Evolutionary conservation across 2,888 invertebrate genomes (phyloP), one percentile per base, ranked within the genome.

Genomic region (Leptarthrus brevirostris): DNA sequence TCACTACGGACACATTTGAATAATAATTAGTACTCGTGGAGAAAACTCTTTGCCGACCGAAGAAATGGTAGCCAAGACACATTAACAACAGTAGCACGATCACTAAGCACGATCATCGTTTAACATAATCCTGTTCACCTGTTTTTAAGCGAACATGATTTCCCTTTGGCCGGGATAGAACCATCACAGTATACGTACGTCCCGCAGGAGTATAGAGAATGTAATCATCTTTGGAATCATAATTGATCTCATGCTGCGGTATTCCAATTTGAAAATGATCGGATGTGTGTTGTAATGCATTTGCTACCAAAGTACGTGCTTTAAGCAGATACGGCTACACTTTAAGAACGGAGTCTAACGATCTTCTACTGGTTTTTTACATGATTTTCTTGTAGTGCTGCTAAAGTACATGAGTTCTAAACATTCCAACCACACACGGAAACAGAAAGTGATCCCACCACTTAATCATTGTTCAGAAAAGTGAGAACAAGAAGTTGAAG

Each of bases 211-310:
- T 30, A 69, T 69, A 18, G 24, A 20, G 64, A 64, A 52, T 52
- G 69, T 36, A 69, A 69, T 69, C 49, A 69, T 69, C 69, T 26
- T 20, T n/a, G 52, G 69, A 69, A 69, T 69, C 69, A 69, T 69
- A 69, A 69, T 69, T 69, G 69, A 69, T 69, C 69, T 52, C 69
- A 69, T 69, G 69, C 69, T 69, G 69, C 22, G 69, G 69, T 69
- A 69, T 69, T 69, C 49, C 69, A 69, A 69, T 69, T 69, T 69
- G 69, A 69, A 69, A 69, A 52, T n/a, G 69, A 52, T 69, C 49
- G 36, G 20, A 52, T 20, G 52, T 44, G 47, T n/a, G 8, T 53
- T 53, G 14, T 53, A 20, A 16, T 69, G 18, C 18, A 34, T 18
- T 18, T 24, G 49, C 18, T 14, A 18, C 52, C 36, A 52, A 26